A percentile compares a stretch with the other conserved stretches of the same genome.
Conservation (phyloP, 2,797 vertebrate genomes). For the Pempheris klunzingeri region DNA sequence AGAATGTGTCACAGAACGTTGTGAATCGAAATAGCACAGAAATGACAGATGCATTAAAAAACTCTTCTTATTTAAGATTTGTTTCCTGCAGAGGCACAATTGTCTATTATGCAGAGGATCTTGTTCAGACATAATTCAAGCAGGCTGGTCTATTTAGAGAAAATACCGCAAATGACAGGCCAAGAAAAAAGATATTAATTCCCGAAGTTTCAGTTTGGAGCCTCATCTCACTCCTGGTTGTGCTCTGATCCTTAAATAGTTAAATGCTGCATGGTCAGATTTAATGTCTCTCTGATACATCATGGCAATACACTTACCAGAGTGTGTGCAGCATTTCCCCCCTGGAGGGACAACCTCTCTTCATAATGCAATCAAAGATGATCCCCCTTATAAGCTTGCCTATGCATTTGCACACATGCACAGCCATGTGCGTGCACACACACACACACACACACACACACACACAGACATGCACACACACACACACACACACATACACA, state of each 20-base stretch:
- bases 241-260: constrained; percentile 72
- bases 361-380: constrained; percentile 68
- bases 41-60: constrained; percentile 27
- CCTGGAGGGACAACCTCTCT: constrained; percentile 58
- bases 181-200: constrained; percentile 12
- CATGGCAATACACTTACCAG: constrained; percentile 72
- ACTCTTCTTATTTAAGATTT: constrained; percentile 10
- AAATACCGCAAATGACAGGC: constrained; percentile 22
- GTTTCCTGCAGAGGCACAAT: constrained; percentile 29
- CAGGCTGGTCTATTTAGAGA: constrained; percentile 20
- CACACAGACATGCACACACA: constrained; percentile 31
- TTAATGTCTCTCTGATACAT: constrained; percentile 76
- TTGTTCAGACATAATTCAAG: constrained; percentile 39
- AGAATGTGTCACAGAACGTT: constrained; percentile 9
- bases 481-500: constrained; percentile 19
- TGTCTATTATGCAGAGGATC: constrained; percentile 33
- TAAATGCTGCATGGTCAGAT: constrained; percentile 83
- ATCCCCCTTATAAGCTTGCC: constrained; percentile 39
- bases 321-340: constrained; percentile 67
- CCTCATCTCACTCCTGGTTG: constrained; percentile 31
- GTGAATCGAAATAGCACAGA: constrained; percentile 31
- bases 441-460: constrained; percentile 16
- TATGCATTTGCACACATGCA: constrained; percentile 52
- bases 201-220: constrained; percentile 62
- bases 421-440: constrained; percentile 11